phyloP scores from a whole-genome alignment of 1,140 invertebrate genomes.

The Drosophila obscura region DNA sequence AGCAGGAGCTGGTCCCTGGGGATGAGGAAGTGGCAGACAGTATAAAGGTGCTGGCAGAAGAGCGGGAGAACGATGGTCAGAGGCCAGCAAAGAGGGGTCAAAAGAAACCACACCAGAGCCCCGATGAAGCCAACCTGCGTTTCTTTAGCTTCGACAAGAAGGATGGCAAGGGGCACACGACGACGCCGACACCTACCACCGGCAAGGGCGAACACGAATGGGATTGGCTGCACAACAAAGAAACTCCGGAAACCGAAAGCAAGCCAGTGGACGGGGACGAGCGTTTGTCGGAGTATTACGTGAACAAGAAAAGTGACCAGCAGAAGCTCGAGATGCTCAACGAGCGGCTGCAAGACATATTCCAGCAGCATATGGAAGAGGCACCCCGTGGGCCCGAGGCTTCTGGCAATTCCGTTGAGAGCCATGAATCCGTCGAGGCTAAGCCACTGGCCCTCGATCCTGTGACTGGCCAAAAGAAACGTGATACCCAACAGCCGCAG shows the following conservation, averaged over 20 bases:
- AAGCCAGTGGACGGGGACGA: not conserved
- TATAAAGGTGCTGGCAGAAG: not conserved
- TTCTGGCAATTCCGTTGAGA: too few relatives aligned
- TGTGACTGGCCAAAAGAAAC: too few relatives aligned
- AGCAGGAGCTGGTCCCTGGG: too few relatives aligned
- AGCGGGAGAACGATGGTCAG: not conserved
- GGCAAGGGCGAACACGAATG: constrained; percentile 31
- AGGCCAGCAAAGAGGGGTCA: not conserved
- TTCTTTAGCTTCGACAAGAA: constrained; percentile 15
- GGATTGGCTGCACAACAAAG: constrained; percentile 53
- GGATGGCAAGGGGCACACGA: too few relatives aligned
- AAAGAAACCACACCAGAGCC: not conserved
- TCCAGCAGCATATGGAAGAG: constrained; percentile 5
- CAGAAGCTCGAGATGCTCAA: not conserved
- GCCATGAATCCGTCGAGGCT: too few relatives aligned
- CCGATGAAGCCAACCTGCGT: constrained; percentile 17
- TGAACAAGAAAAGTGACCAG: constrained; percentile 4
- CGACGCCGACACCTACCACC: not conserved
- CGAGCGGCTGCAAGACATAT: not conserved
- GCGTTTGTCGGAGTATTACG: not conserved
- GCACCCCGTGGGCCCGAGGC: too few relatives aligned
- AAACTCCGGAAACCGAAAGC: not conserved
- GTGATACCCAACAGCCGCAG: too few relatives aligned
- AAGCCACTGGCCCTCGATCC: too few relatives aligned
- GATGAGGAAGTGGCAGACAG: not conserved